Base-by-base conservation (phyloP, 2,888 invertebrate genomes). In the Hypomecis punctinalis region DNA sequence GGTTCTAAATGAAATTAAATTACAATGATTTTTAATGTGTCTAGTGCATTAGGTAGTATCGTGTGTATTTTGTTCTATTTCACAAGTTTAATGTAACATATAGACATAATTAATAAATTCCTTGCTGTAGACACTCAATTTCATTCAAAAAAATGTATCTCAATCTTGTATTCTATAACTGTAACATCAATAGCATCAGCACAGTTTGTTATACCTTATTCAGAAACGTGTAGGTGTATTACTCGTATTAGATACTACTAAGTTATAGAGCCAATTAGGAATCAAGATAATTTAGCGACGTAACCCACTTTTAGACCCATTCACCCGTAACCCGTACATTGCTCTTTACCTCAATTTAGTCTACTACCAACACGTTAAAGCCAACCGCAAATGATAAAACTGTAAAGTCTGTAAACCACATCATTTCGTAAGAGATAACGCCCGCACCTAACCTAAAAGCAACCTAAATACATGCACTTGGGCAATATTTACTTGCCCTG, bases 401-500 rank as follows among this genome's bases (percentile, higher is more conserved):
- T 56, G 54, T 66, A 55, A 54, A 54, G 6, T n/a, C 39, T 23
- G 33, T 49, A 35, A 36, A 58, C 45, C 64, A 64, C 61, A 65
- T 8, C 7, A 52, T 63, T 59, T 55, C 55, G 54, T 49, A 43
- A 59, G 39, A 58, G 68, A 72, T 71, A 76, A 77, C 71, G 71
- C 78, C 78, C 77, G 75, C 81, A 76, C 77, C 74, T 65, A 72
- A 76, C 77, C 74, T 65, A 72, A 71, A 66, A 71, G 45, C 69
- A 79, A 80, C 83, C 85, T 66, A 84, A 76, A 76, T 84, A 76
- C 82, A 84, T 81, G 61, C 73, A 77, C 76, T 79, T 79, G 67
- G 65, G 76, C 74, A 80, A 81, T 75, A 70, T 66, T 66, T 69
- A 69, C 68, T 52, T 61, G 64, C 68, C 62, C 70, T 72, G 67